A percentile compares a stretch with the other conserved stretches of the same genome.
phyloP scores from a whole-genome alignment of 2,113 vertebrate genomes.

The Lagenorhynchus albirostris region DNA sequence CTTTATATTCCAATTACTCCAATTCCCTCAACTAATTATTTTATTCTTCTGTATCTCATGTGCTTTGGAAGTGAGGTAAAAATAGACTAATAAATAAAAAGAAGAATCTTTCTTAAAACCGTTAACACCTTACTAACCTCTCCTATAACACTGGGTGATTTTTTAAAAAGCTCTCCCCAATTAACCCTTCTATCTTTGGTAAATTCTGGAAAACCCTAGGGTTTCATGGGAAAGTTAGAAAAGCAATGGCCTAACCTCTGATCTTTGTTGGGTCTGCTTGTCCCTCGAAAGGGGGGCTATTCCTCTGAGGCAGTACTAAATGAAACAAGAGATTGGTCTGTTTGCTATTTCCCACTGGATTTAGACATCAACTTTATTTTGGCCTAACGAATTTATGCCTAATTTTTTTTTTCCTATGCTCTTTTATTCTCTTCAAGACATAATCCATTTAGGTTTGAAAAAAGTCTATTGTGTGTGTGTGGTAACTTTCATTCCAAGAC shows the following conservation, averaged over 20 bases:
- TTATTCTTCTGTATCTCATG: neutral
- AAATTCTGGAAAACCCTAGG: neutral
- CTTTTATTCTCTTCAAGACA: slow-evolving; percentile 53
- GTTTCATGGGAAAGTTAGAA: neutral
- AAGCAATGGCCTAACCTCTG: neutral
- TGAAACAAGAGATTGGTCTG: neutral
- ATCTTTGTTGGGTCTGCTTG: neutral
- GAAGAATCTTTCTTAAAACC: neutral
- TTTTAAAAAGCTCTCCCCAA: neutral
- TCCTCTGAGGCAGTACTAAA: neutral
- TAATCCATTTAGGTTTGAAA: slow-evolving; percentile 68
- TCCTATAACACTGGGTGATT: neutral
- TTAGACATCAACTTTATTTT: slow-evolving; percentile 31
- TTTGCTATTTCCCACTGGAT: neutral
- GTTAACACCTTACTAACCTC: neutral
- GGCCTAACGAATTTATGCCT: neutral
- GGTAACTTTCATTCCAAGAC: slow-evolving; percentile 65
- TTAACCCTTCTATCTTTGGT: neutral
- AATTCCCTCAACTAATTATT: neutral
- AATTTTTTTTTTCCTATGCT: neutral
- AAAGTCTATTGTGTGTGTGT: slow-evolving; percentile 55
- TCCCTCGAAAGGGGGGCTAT: neutral
- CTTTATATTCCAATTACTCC: slow-evolving; percentile 10
- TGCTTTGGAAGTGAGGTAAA: neutral
- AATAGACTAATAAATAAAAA: neutral